Evolutionary conservation across 2,113 vertebrate genomes (phyloP), one percentile per base, ranked within the genome.

Genomic region (Cervus canadensis): DNA sequence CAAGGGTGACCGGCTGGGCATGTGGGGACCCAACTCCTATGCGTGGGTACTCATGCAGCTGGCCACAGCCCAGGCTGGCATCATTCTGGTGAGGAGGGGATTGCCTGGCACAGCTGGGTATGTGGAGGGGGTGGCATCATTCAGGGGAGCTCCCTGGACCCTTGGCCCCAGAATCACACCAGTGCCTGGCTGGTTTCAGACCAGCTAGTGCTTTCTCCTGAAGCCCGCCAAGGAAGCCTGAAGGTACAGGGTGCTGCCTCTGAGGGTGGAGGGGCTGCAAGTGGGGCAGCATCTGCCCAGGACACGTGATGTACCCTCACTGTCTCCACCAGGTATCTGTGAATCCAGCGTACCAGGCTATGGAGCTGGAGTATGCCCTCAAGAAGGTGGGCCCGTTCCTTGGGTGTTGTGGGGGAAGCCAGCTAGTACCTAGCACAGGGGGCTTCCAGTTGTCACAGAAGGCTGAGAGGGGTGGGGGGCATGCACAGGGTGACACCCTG

Each of bases 21-120:
- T 99, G 98, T 99, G 99, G 99, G 99, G 99, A 5, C 99, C 99
- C 60, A 99, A 99, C 96, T 99, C 95, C 2, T 99, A 99, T 0
- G 99, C 99, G 4, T 99, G 99, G 99, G 82, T 99, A 74, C 98
- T 99, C 86, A 98, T 99, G 90, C 99, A 99, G 98, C 99, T 99
- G 97, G 99, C 99, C 57, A 99, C 99, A 0, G 99, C 99, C 52
- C 99, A 99, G 98, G 99, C 99, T 23, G 99, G 99, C 84, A 99
- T 99, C 76, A 99, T 99, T 92, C 91, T 99, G 99, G 99, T 99
- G 97, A 99, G 99, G 94, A 64, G 52, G 81, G 90, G 21, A 84
- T 74, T 81, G 43, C 62, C 30, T 25, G 14, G 5, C 54, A 54
- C 36, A 28, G 36, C 8, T 45, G 95, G 48, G 71, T 60, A 10